Evolutionary conservation across 2,888 invertebrate genomes (phyloP).

Genomic region (Serripes groenlandicus): DNA sequence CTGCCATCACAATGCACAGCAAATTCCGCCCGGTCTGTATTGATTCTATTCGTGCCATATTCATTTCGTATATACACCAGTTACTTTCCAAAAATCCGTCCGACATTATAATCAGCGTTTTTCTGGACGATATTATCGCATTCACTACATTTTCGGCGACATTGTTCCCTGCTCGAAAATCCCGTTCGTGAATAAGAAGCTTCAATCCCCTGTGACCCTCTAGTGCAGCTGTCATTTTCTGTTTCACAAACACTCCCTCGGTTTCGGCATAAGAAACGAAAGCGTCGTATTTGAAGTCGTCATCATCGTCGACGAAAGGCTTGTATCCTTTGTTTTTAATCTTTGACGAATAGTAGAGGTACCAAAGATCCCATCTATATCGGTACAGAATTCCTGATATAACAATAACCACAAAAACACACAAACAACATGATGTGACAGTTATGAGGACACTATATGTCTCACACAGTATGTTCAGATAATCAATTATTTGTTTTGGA

Average conservation of each 20-base stretch:
- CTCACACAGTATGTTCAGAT: not conserved
- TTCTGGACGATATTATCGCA: conserved; percentile 45
- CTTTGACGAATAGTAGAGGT: conserved; percentile 54
- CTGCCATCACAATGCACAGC: conserved; percentile 37
- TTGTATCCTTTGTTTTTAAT: conserved; percentile 12
- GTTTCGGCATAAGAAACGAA: conserved; percentile 55
- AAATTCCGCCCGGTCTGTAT: conserved; percentile 42
- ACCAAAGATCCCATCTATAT: conserved; percentile 47
- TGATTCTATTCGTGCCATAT: conserved; percentile 59
- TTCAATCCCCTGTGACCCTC: conserved; percentile 34
- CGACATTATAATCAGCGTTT: conserved; percentile 55
- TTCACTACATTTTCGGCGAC: conserved; percentile 57
- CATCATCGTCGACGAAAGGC: conserved; percentile 3
- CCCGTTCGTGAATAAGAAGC: conserved; percentile 56
- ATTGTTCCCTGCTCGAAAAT: conserved; percentile 47
- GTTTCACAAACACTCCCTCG: conserved; percentile 35
- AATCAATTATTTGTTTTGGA: not conserved
- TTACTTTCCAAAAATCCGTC: conserved; percentile 41
- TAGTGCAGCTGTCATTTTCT: conserved; percentile 30
- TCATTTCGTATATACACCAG: conserved; percentile 66
- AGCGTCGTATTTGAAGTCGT: conserved; percentile 13
- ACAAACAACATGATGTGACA: not conserved
- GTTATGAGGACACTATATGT: not conserved
- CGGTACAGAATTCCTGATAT: conserved; percentile 32
- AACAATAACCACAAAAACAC: not conserved